Conservation (phyloP, 1,140 invertebrate species). For the Drosophila pallidifrons region DNA sequence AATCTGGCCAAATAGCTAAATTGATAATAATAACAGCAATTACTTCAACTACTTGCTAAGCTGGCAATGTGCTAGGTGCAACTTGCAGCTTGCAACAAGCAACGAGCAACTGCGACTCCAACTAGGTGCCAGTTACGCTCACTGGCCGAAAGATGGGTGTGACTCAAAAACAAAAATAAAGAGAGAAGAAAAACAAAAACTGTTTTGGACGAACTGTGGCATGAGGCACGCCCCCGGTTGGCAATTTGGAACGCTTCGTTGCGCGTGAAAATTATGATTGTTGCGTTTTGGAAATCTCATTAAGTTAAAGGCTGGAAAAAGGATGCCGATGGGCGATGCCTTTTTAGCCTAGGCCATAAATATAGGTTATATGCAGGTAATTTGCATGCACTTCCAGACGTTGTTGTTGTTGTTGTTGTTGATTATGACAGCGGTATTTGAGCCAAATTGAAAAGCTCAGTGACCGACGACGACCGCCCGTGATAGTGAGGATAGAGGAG, state of each 20-base stretch:
- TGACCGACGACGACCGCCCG: conserved; percentile 36
- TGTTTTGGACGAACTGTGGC: conserved; percentile 58
- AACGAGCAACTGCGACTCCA: conserved; percentile 6
- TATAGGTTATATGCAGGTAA: conserved; percentile 61
- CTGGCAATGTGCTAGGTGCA: background rate
- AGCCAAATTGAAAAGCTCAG: conserved; percentile 62
- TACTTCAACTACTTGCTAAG: conserved; percentile 13
- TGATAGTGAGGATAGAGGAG: conserved; percentile 3
- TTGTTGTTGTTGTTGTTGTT: conserved; percentile 11
- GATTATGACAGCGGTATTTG: conserved; percentile 32
- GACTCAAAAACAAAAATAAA: conserved; percentile 11
- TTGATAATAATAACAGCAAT: conserved; percentile 8
- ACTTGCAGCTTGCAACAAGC: background rate
- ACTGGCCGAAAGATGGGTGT: conserved; percentile 16
- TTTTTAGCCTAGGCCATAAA: conserved; percentile 58
- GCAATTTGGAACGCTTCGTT: conserved; percentile 78
- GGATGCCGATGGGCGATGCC: conserved; percentile 65
- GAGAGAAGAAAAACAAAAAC: background rate
- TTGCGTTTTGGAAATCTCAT: conserved; percentile 76
- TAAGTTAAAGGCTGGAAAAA: conserved; percentile 64
- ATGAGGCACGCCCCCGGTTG: conserved; percentile 64
- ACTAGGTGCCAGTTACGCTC: conserved; percentile 28
- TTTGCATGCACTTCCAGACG: conserved; percentile 55
- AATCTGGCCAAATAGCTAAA: background rate
- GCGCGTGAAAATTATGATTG: conserved; percentile 82